Conservation (phyloP, 2,113 vertebrate genomes). For the Seriola quinqueradiata region DNA sequence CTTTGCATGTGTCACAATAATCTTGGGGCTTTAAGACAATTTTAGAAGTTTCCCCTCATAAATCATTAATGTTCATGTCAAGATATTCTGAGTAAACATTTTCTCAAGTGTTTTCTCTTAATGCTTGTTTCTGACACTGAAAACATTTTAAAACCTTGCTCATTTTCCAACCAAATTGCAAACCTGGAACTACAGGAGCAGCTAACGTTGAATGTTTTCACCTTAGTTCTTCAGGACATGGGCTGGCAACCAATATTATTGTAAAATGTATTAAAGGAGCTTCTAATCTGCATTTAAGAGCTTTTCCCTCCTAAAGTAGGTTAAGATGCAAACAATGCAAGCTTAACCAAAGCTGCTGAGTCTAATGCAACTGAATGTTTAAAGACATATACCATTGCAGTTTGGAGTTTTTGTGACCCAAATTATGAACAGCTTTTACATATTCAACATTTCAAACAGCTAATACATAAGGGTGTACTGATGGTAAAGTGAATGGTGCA, state of each 20-base stretch:
- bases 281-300: conserved; percentile 30
- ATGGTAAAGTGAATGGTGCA: neutral
- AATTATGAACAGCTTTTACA: conserved; percentile 27
- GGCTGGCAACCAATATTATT: conserved; percentile 6
- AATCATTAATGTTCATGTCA: conserved; percentile 34
- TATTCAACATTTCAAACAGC: conserved; percentile 15
- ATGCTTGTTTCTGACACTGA: neutral
- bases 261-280: conserved; percentile 18
- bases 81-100: conserved; percentile 26
- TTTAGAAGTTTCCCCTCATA: conserved; percentile 10
- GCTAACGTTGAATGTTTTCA: neutral
- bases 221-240: neutral
- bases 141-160: conserved; percentile 5
- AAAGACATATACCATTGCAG: conserved; percentile 20
- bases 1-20: conserved; percentile 15
- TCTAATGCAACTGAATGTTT: conserved; percentile 32
- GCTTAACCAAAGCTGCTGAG: conserved; percentile 47
- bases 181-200: neutral
- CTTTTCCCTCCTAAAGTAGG: conserved; percentile 30
- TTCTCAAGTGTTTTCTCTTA: neutral
- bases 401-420: conserved; percentile 25
- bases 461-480: neutral
- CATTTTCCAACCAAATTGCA: neutral
- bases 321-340: conserved; percentile 55
- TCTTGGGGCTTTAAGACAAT: neutral